Evolutionary conservation across 2,888 invertebrate species (phyloP).

Genomic region (Thymelicus lineola): DNA sequence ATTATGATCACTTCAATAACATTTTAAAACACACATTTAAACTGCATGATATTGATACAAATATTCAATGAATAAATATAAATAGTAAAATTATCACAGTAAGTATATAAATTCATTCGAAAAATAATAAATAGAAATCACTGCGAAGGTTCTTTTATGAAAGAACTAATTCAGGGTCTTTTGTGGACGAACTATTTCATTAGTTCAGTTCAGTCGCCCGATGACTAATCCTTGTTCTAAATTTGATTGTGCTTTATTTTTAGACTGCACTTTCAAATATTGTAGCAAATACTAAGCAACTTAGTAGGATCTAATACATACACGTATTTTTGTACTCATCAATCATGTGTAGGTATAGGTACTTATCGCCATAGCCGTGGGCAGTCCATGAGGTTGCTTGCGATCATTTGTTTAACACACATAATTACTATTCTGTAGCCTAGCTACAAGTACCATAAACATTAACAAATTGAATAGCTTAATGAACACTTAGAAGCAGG

Average conservation of each 20-base stretch:
- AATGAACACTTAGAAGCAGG: no score
- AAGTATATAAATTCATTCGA: background rate
- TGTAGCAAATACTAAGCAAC: background rate
- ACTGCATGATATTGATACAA: no score
- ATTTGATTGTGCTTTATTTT: background rate
- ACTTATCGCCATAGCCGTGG: background rate
- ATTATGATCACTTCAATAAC: no score
- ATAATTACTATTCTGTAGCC: background rate
- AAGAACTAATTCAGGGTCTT: background rate
- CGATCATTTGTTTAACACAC: background rate
- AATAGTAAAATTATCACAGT: background rate
- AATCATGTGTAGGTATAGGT: background rate
- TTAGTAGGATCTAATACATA: background rate
- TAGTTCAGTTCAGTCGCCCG: background rate
- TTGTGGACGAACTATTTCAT: background rate
- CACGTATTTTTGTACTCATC: background rate
- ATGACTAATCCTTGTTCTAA: conserved; percentile 7
- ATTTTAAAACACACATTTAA: no score
- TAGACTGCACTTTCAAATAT: background rate
- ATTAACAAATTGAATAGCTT: background rate
- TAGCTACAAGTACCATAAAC: background rate
- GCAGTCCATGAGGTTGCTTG: background rate
- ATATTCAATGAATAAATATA: no score
- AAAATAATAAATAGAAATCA: conserved; percentile 4
- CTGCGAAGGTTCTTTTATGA: background rate